phyloP scores from a whole-genome alignment of 2,113 vertebrate species.

The Andinoacara biseriatus region DNA sequence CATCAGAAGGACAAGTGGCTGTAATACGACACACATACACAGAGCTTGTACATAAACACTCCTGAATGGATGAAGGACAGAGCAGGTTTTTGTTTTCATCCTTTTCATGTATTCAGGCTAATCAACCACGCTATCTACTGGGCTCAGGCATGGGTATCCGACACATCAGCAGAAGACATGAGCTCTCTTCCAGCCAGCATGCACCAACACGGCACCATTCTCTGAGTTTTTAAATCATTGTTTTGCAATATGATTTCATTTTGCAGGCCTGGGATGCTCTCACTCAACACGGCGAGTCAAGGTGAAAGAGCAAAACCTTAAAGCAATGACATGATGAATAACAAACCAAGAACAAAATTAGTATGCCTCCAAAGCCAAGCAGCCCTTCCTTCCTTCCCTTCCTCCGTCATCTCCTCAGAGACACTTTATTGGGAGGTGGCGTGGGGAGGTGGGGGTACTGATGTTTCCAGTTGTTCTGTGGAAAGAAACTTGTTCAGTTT shows the following conservation, averaged over 20 bases:
- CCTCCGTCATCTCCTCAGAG: constrained; percentile 7
- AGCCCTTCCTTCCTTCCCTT: constrained; percentile 21
- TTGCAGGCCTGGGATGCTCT: constrained; percentile 61
- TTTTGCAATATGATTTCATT: constrained; percentile 41
- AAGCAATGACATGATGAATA: constrained; percentile 42
- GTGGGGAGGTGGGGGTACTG: constrained; percentile 3
- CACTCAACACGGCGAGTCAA: constrained; percentile 52
- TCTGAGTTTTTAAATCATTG: constrained; percentile 36
- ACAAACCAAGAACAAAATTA: constrained; percentile 52
- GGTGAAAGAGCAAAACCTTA: constrained; percentile 53
- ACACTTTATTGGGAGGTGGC: constrained; percentile 5
- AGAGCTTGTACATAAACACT: constrained; percentile 43
- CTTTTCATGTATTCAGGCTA: constrained; percentile 49
- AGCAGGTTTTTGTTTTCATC: constrained; percentile 8
- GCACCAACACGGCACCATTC: constrained; percentile 43
- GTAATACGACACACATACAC: constrained; percentile 30
- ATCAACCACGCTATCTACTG: constrained; percentile 38
- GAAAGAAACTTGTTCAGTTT: constrained; percentile 70
- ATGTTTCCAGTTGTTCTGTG: constrained; percentile 64
- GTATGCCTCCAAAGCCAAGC: constrained; percentile 39
- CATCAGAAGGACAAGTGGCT: constrained; percentile 45
- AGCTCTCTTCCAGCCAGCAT: constrained; percentile 36
- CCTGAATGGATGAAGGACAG: constrained; percentile 46
- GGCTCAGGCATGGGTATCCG: constrained; percentile 62
- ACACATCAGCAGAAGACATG: constrained; percentile 50